phyloP scores from a whole-genome alignment of 2,888 invertebrate genomes.

The Protophormia terraenovae region DNA sequence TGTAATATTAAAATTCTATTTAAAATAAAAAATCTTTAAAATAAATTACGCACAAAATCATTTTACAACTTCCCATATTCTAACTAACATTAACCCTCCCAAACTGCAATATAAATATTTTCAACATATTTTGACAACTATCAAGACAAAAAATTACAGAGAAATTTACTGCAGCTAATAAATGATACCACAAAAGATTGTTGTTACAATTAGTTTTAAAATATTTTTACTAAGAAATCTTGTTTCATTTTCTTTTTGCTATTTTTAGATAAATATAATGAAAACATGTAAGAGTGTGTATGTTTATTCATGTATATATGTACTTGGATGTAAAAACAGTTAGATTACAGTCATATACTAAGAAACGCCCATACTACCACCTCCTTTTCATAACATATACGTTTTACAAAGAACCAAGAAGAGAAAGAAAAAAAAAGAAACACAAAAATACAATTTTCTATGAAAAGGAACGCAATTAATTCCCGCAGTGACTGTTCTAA shows the following conservation, averaged over 20 bases:
- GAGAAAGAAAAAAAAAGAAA: neutral
- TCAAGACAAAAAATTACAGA: conserved; percentile 11
- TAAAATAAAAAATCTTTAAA: neutral
- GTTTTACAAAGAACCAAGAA: neutral
- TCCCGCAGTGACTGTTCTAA: conserved; percentile 64
- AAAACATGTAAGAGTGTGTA: neutral
- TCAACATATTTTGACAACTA: conserved; percentile 7
- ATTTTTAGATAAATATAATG: neutral
- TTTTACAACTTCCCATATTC: neutral
- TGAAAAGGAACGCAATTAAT: conserved; percentile 64
- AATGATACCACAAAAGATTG: conserved; percentile 16
- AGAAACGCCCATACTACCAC: neutral
- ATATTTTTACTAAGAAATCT: neutral
- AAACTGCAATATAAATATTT: neutral
- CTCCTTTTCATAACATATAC: neutral
- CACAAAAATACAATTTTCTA: conserved; percentile 39
- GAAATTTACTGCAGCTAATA: conserved; percentile 25
- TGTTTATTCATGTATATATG: neutral
- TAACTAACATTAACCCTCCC: neutral
- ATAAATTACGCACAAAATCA: neutral
- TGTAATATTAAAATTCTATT: too few species aligned
- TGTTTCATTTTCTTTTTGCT: neutral
- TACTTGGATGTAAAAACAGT: neutral
- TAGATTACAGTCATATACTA: neutral
- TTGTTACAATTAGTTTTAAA: conserved; percentile 22